Evolutionary conservation across 2,113 vertebrate species (phyloP), one percentile per base, ranked within the genome.

Genomic region (Reinhardtius hippoglossoides): DNA sequence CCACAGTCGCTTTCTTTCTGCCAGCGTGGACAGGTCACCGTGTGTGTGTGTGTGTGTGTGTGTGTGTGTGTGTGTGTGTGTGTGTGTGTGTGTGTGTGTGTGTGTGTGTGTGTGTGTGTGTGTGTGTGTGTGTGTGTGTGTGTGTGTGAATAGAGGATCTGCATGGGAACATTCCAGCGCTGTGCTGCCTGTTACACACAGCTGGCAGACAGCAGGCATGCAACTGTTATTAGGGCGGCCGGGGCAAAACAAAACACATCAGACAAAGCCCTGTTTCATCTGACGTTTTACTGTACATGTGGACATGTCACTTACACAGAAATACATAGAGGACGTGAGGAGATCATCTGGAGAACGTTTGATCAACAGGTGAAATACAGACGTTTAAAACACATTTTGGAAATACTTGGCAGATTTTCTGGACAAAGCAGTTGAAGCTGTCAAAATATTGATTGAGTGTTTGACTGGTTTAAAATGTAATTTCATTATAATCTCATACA

Each of bases 151-250:
- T 77, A 74, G 83, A 71, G 44, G 76, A 81, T 73, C 80, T 87
- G 81, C 84, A 88, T 89, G 83, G 80, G 88, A 92, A 91, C 78
- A 88, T 92, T 90, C 91, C 90, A 89, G 89, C 66, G 77, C 79
- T 76, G 61, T 4, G 70, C 83, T 78, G 87, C 74, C 69, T 88
- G 80, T 79, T 83, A 83, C 71, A 23, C 78, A 50, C 89, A 89
- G 91, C 91, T 90, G 91, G 80, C 74, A 84, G 82, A 87, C 90
- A 88, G 83, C 81, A 87, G 86, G 71, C 82, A 79, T 69, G 57
- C 86, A 89, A 81, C 87, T 88, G 82, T 80, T 81, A 75, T 65
- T 70, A 58, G 81, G 80, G 71, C 44, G 82, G 60, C 75, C 75
- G 37, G 26, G 21, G 65, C 71, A 82, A 84, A 90, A 80, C 80